Base-by-base conservation (phyloP, 2,113 vertebrate genomes). In the Rhineura floridana region DNA sequence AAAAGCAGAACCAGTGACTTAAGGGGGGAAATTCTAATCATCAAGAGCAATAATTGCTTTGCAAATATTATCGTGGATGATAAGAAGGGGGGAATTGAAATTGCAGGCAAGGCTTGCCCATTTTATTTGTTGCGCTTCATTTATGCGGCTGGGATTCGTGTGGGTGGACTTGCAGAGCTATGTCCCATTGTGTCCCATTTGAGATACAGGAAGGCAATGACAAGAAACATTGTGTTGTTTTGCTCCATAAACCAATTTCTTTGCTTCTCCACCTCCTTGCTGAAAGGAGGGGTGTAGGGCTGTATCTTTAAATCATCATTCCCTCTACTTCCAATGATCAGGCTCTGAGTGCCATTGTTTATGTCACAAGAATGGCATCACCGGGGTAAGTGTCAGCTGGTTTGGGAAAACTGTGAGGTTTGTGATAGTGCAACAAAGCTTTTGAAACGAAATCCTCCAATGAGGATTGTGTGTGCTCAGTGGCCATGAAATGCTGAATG, bases 21-120 rank as follows among this genome's bases (percentile, higher is more conserved):
- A 93, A 84, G 39, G 19, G 36, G 81, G 50, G 78, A 80, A 67
- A 65, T 6, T 89, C 93, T 96, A 96, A 95, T 94, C 90, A 89
- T 87, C 44, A 88, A 89, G 90, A 95, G 65, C 76, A 94, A 90
- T 96, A 95, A 94, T 95, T 96, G 65, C 90, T 95, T 95, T 94
- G 87, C 90, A 94, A 95, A 95, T 94, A 95, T 95, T 95, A 94
- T 86, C 77, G 88, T 65, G 87, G 72, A 39, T 85, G 83, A 94
- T 94, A 94, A 96, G 92, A 80, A 87, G 13, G 88, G 12, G 39
- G 92, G 90, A 95, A 92, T 6, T 88, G 63, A 93, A 94, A 93
- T 72, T 42, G 62, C 91, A 93, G 1, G 7, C 90, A 46, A 36
- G 44, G 4, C 30, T 70, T 73, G 78, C 70, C 84, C 62, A 25